Evolutionary conservation across 2,113 vertebrate species (phyloP).

Genomic region (Morone saxatilis): DNA sequence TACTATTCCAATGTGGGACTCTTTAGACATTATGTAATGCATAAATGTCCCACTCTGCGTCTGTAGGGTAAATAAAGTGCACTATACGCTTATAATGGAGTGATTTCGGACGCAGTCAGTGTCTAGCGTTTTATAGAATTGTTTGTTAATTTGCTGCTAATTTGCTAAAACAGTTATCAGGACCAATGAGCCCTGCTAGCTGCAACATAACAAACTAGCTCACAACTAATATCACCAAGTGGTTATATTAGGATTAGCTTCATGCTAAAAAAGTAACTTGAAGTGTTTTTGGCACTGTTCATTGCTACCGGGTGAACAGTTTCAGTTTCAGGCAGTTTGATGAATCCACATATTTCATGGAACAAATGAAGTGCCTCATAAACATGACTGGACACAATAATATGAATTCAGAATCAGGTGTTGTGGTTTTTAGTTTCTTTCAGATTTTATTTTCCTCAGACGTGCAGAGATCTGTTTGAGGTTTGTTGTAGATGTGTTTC

Average conservation of each 20-base stretch:
- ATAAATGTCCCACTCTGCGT: not conserved
- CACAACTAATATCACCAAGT: not conserved
- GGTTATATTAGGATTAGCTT: not conserved
- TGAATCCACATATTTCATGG: not conserved
- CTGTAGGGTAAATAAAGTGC: not conserved
- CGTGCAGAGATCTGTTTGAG: too few relatives aligned
- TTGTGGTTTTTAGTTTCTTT: too few relatives aligned
- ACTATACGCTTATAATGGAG: not conserved
- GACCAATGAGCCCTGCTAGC: not conserved
- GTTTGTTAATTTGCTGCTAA: constrained; percentile 31
- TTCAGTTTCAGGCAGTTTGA: not conserved
- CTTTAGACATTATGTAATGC: not conserved
- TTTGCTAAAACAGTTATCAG: not conserved
- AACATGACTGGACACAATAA: not conserved
- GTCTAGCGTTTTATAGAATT: not conserved
- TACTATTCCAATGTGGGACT: not conserved
- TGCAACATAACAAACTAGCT: not conserved
- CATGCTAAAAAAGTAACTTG: not conserved
- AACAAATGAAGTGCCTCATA: not conserved
- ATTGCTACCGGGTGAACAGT: not conserved
- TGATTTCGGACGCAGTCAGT: not conserved
- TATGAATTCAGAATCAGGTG: too few relatives aligned
- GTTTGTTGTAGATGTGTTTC: too few relatives aligned
- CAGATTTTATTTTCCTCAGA: too few relatives aligned
- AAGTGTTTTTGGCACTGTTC: not conserved